phyloP scores from a whole-genome alignment of 2,888 invertebrate species.

The Cremastinae sp. region DNA sequence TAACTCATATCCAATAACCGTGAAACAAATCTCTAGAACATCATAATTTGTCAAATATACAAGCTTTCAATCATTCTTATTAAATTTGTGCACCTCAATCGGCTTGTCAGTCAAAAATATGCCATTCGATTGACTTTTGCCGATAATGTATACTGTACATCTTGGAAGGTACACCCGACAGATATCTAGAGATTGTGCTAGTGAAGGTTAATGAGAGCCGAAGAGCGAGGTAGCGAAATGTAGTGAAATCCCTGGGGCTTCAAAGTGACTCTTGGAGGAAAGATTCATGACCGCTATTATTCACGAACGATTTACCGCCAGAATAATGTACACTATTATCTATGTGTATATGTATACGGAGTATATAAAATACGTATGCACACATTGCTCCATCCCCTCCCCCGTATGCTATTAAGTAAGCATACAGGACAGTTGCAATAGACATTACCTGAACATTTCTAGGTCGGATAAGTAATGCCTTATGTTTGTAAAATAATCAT shows the following conservation, averaged over 20 bases:
- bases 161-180: slow-evolving; percentile 2
- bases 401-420: too few species aligned
- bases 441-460: background rate
- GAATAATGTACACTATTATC: slow-evolving; percentile 71
- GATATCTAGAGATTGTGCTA: slow-evolving; percentile 11
- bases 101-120: background rate
- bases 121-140: slow-evolving; percentile 18
- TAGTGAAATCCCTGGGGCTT: slow-evolving; percentile 32
- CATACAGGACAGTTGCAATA: background rate
- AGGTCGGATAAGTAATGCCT: background rate
- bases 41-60: background rate
- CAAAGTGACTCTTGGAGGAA: slow-evolving; percentile 38
- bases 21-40: background rate
- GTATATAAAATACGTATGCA: slow-evolving; percentile 23
- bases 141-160: slow-evolving; percentile 17
- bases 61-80: background rate
- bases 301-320: slow-evolving; percentile 72
- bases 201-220: slow-evolving; percentile 32
- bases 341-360: slow-evolving; percentile 43
- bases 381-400: background rate
- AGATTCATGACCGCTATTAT: slow-evolving; percentile 71
- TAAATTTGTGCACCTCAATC: background rate
- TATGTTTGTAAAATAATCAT: too few species aligned
- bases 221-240: slow-evolving; percentile 34
- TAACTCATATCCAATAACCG: background rate